phyloP scores from a whole-genome alignment of 2,797 vertebrate genomes.

The Poeciliopsis turneri region DNA sequence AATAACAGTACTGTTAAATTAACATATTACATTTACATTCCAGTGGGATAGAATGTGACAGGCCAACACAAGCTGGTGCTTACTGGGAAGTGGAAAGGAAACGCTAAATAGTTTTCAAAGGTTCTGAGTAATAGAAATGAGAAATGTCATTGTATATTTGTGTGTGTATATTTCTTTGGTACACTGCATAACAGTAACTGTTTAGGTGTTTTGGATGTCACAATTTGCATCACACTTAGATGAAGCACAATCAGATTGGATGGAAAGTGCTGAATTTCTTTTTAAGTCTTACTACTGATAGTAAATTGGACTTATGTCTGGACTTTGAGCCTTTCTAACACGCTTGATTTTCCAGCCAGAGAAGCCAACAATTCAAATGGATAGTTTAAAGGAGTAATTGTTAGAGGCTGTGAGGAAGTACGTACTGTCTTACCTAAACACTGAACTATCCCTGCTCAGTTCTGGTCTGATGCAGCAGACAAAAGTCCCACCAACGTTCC shows the following conservation, averaged over 20 bases:
- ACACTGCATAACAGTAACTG: not conserved
- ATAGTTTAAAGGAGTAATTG: too few relatives aligned
- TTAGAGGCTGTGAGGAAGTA: too few relatives aligned
- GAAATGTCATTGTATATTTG: not conserved
- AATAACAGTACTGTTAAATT: not conserved
- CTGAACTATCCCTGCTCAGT: too few relatives aligned
- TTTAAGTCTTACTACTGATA: not conserved
- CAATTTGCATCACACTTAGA: not conserved
- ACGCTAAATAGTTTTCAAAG: not conserved
- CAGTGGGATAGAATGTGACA: not conserved
- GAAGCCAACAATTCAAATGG: too few relatives aligned
- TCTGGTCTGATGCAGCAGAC: too few relatives aligned
- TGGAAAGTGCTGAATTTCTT: not conserved
- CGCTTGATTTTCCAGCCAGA: too few relatives aligned
- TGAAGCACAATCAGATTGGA: not conserved
- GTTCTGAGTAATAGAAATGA: not conserved
- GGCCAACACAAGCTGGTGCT: not conserved
- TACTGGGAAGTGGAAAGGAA: not conserved
- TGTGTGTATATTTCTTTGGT: not conserved
- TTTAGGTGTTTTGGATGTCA: not conserved
- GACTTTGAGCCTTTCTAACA: not conserved
- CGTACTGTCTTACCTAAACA: too few relatives aligned
- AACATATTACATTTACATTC: not conserved
- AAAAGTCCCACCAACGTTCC: too few relatives aligned
- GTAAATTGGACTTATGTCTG: not conserved